Evolutionary conservation across 1,140 invertebrate species (phyloP).

Genomic region (Stegodyphus mimosarum): DNA sequence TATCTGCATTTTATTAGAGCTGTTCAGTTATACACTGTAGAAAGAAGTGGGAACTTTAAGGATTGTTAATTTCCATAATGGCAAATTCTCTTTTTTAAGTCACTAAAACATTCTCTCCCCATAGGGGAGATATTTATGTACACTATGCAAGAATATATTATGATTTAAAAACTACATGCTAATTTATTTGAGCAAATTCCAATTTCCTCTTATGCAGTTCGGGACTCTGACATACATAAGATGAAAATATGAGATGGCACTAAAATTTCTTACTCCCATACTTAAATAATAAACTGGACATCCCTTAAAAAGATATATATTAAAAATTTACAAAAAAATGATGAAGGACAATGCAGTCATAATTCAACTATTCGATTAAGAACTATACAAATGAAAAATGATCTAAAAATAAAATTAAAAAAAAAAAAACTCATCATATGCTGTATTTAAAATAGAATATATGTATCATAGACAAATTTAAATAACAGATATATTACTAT

Average conservation of each 20-base stretch:
- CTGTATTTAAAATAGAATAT: no score
- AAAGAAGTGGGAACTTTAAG: conserved; percentile 48
- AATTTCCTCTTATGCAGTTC: not conserved
- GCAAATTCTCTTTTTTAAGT: conserved; percentile 50
- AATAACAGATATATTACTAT: no score
- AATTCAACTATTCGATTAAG: not conserved
- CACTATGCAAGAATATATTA: conserved; percentile 1
- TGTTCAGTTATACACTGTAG: conserved; percentile 21
- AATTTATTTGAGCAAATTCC: conserved; percentile 1
- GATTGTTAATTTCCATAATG: conserved; percentile 37
- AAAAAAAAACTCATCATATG: no score
- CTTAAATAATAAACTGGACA: not conserved
- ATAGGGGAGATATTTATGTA: conserved; percentile 5
- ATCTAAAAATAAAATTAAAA: no score
- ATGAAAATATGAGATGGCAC: not conserved
- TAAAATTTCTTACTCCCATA: not conserved
- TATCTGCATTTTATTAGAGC: conserved; percentile 31
- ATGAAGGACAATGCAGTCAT: not conserved
- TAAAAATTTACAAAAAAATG: not conserved
- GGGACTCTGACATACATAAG: not conserved
- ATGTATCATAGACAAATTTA: no score
- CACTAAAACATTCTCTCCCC: conserved; percentile 18
- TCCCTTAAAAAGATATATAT: not conserved
- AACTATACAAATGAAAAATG: not conserved
- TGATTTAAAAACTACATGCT: not conserved